Base-by-base conservation (phyloP, 2,113 vertebrate species). In the Paramisgurnus dabryanus region DNA sequence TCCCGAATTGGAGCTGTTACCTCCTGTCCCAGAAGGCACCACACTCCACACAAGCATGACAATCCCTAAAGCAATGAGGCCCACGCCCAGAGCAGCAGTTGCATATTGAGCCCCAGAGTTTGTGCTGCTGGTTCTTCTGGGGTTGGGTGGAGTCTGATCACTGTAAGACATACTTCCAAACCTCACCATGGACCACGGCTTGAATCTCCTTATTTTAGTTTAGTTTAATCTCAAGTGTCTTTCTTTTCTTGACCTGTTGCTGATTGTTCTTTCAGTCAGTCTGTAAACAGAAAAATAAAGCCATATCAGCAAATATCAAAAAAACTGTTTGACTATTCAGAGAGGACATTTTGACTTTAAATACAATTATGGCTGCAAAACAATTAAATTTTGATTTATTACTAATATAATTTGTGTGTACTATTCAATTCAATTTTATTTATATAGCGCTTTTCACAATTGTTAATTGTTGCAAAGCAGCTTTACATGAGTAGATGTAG, bases 11-110 rank as follows among this genome's bases (percentile, higher is more conserved):
- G 91, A 95, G 85, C 87, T 92, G 85, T 94, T 96, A 0, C 74
- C 0, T 43, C 76, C 40, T 0, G 41, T 1, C 22, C 2, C 6
- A 40, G 92, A 91, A 0, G 97, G 97, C 12, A 98, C 95, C 8
- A 96, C 89, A 77, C 96, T 98, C 98, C 98, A 99, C 79, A 97
- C 94, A 0, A 96, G 95, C 97, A 99, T 98, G 84, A 99, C 95
- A 49, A 98, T 89, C 18, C 98, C 96, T 0, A 99, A 93, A 12
- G 96, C 94, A 0, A 99, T 89, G 77, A 99, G 94, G 0, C 98
- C 98, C 58, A 98, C 90, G 17, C 97, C 97, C 5, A 99, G 92
- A 4, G 97, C 96, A 0, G 95, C 97, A 61, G 98, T 90, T 0
- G 98, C 98, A 0, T 98, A 98, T 91, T 98, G 96, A 0, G 96